Conservation (phyloP, 2,113 vertebrate genomes). For the Anas platyrhynchos region DNA sequence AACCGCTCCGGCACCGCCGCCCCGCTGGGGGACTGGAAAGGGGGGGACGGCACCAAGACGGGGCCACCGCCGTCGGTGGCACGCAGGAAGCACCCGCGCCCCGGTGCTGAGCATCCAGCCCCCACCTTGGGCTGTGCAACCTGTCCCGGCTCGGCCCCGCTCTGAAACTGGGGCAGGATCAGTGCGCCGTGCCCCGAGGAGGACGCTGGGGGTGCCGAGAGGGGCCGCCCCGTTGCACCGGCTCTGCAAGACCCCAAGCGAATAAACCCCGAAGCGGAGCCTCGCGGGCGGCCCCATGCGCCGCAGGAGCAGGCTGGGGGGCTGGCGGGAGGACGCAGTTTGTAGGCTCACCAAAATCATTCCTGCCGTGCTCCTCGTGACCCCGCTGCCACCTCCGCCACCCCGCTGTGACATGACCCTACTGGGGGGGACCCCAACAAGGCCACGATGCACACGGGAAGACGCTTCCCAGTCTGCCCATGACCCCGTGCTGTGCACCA, state of each 20-base stretch:
- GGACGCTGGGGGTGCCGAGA: neutral
- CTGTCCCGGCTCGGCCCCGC: neutral
- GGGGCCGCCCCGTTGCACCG: neutral
- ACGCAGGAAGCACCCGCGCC: neutral
- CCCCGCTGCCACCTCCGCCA: neutral
- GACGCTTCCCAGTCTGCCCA: accelerated
- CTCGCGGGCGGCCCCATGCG: neutral
- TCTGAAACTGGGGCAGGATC: neutral
- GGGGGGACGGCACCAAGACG: accelerated
- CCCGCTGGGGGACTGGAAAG: accelerated
- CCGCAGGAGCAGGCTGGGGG: neutral
- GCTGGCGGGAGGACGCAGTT: slow-evolving; percentile 43
- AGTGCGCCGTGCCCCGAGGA: neutral
- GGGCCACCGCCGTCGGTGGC: neutral
- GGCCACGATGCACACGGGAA: neutral
- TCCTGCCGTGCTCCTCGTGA: accelerated
- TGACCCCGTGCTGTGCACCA: accelerated
- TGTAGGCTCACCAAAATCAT: slow-evolving; percentile 6
- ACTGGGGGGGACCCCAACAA: neutral
- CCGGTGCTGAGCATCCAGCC: neutral
- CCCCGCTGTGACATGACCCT: neutral
- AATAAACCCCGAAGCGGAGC: neutral
- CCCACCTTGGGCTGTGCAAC: neutral
- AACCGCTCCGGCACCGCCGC: neutral
- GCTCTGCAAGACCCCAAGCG: neutral